Percentiles rank a stretch among this genome's conserved stretches.
Evolutionary conservation across 1,140 invertebrate species (phyloP).

Genomic region (Ylistrum balloti): DNA sequence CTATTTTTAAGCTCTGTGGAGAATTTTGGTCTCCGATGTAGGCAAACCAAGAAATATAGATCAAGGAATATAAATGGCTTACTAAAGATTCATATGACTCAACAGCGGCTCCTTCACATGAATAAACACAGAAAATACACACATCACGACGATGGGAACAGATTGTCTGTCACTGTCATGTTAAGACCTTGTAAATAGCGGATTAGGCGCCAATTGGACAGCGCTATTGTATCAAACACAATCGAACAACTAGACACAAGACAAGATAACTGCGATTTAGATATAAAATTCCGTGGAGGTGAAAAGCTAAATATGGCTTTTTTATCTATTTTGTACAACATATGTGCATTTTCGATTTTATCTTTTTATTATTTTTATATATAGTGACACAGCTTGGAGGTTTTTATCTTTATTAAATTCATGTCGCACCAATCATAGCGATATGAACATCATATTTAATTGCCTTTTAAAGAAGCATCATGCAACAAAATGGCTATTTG

Average conservation of each 20-base stretch:
- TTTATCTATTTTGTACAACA: not conserved
- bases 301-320: not conserved
- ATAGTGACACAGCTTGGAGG: not conserved
- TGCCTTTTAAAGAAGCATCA: not conserved
- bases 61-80: not conserved
- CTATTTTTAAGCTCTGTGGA: too few relatives aligned
- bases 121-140: not conserved
- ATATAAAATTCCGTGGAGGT: not conserved
- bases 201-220: conserved; percentile 38
- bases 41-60: too few relatives aligned
- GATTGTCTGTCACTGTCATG: conserved; percentile 22
- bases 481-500: not conserved
- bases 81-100: not conserved
- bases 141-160: not conserved
- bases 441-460: not conserved
- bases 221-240: not conserved
- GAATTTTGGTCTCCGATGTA: too few relatives aligned
- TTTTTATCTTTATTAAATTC: not conserved
- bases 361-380: not conserved
- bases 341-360: conserved; percentile 14
- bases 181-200: not conserved
- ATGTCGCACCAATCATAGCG: too few relatives aligned
- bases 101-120: not conserved
- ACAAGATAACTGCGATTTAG: not conserved
- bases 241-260: not conserved